Conservation (phyloP, 2,888 invertebrate genomes). For the Apotomis betuletana region DNA sequence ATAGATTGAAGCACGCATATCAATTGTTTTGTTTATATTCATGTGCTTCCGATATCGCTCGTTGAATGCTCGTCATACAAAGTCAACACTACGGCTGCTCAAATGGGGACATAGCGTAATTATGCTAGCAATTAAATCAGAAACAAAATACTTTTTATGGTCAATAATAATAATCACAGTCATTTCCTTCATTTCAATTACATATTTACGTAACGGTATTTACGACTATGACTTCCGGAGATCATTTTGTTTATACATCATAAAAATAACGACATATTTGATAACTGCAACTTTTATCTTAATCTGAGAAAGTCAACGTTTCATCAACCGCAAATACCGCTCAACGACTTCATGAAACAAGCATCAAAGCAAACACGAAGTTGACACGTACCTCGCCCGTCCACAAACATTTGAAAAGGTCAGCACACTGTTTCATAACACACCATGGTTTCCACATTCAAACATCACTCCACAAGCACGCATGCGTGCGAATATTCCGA, state of each 20-base stretch:
- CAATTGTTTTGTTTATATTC: not conserved
- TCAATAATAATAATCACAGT: conserved; percentile 15
- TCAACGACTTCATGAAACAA: not conserved
- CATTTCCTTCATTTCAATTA: conserved; percentile 3
- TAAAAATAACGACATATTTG: not conserved
- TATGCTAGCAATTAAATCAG: not conserved
- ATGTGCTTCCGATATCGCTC: not conserved
- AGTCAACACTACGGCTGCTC: not conserved
- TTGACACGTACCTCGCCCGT: conserved; percentile 72
- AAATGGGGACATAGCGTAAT: not conserved
- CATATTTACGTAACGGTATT: conserved; percentile 11
- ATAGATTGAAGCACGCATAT: not conserved
- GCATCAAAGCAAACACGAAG: not conserved
- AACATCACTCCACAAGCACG: conserved; percentile 67
- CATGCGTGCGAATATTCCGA: conserved; percentile 62
- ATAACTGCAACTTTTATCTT: not conserved
- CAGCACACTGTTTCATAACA: conserved; percentile 67
- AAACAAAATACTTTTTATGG: conserved; percentile 6
- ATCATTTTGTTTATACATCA: not conserved
- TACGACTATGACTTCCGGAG: conserved; percentile 9
- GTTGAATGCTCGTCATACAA: not conserved
- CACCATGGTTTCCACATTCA: conserved; percentile 62
- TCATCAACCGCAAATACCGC: not conserved
- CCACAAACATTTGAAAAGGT: conserved; percentile 74
- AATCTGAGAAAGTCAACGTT: not conserved